Evolutionary conservation across 1,140 invertebrate genomes (phyloP), one percentile per base, ranked within the genome.

Genomic region (Drosophila santomea): DNA sequence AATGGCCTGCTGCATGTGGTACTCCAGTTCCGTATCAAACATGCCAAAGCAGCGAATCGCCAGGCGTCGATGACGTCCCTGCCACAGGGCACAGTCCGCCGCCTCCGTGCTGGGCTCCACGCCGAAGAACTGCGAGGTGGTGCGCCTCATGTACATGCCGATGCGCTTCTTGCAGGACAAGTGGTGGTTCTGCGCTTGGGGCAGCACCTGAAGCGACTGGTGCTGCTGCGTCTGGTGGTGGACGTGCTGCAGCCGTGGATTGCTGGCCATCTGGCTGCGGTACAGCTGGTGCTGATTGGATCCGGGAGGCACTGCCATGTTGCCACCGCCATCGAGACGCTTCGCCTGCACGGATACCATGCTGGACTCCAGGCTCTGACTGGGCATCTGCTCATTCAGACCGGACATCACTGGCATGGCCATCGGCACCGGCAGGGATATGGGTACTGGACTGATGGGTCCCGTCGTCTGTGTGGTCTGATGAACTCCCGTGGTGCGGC

Each of bases 71-170:
- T 96, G 94, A 59, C 96, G 91, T 58, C 96, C 95, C 52, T 95
- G 91, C 96, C 96, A 96, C 81, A 95, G 89, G 32, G 93, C 92
- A 73, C 93, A 94, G 80, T 96, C 95, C 6, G 93, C 91, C 1
- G 93, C 93, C 86, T 96, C 95, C 2, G 94, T 94, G 62, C 94
- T 94, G 47, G 94, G 94, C 74, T 96, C 94, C 10, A 96, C 94
- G 6, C 96, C 96, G 79, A 96, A 96, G 91, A 96, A 96, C 43
- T 94, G 94, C 0, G 95, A 94, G 11, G 95, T 95, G 81, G 96
- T 95, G 35, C 94, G 93, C 72, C 94, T 95, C 72, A 96, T 94
- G 84, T 95, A 96, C 71, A 94, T 93, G 20, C 92, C 93, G 0
- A 92, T 66, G 12, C 91, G 90, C 23, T 92, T 91, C 55, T 92